These are phyloP conservation scores for Pogonomyrmex barbatus DNA, from an alignment of 1,140 invertebrate species.

Conservation along the genomic window DNA sequence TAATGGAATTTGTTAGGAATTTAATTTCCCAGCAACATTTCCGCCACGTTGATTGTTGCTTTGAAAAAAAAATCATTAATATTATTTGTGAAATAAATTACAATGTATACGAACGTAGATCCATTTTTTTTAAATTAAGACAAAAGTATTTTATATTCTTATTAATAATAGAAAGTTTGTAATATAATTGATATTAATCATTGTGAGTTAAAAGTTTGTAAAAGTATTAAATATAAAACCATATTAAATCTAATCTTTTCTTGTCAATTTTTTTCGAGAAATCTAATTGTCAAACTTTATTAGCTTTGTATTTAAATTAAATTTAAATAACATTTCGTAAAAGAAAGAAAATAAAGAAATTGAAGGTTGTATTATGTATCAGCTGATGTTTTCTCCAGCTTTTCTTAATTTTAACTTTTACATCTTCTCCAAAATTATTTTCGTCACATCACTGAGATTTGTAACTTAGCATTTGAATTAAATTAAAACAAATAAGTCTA, in stretches of 20 bases:
- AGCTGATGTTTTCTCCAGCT: background rate
- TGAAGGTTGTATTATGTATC: background rate
- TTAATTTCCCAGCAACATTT: slow-evolving; percentile 68
- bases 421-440: slow-evolving; percentile 14
- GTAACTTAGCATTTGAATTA: slow-evolving; percentile 23
- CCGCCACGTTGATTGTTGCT: slow-evolving; percentile 40
- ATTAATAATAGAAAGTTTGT: no score
- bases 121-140: slow-evolving; percentile 28
- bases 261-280: background rate
- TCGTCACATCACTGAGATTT: slow-evolving; percentile 17
- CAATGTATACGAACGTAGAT: background rate
- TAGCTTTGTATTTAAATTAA: background rate
- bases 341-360: background rate
- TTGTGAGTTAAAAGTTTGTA: no score
- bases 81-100: slow-evolving; percentile 60
- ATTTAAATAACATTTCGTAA: background rate
- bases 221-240: no score
- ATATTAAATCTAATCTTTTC: no score
- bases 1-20: slow-evolving; percentile 73
- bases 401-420: slow-evolving; percentile 19
- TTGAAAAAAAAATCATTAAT: slow-evolving; percentile 56
- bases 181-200: no score
- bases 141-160: background rate
- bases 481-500: slow-evolving; percentile 48
- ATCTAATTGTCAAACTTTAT: background rate